phyloP scores from a whole-genome alignment of 2,888 invertebrate genomes.

The Shargacucullia verbasci region DNA sequence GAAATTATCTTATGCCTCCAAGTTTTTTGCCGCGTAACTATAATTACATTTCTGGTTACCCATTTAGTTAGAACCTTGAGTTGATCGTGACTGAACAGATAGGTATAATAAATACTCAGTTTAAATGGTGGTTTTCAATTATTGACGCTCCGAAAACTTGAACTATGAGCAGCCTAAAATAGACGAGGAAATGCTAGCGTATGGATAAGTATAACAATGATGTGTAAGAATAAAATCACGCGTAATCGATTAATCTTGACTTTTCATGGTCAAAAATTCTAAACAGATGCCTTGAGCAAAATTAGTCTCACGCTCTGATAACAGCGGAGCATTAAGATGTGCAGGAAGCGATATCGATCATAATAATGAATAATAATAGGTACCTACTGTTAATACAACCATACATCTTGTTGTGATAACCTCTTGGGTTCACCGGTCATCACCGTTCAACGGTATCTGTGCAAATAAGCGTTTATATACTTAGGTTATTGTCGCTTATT shows the following conservation, averaged over 20 bases:
- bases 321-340: slow-evolving; percentile 9
- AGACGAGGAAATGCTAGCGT: slow-evolving; percentile 50
- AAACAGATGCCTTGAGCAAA: slow-evolving; percentile 31
- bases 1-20: slow-evolving; percentile 60
- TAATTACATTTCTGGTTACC: slow-evolving; percentile 74
- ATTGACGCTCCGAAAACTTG: slow-evolving; percentile 62
- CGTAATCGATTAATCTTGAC: slow-evolving; percentile 35
- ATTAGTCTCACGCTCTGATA: slow-evolving; percentile 21
- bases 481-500: slow-evolving; percentile 31
- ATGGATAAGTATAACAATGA: slow-evolving; percentile 43
- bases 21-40: slow-evolving; percentile 62
- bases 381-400: slow-evolving; percentile 15
- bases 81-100: slow-evolving; percentile 74
- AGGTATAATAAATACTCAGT: slow-evolving; percentile 64
- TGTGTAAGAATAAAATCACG: slow-evolving; percentile 44
- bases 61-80: slow-evolving; percentile 74
- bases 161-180: slow-evolving; percentile 58
- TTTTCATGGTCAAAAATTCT: slow-evolving; percentile 42
- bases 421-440: slow-evolving; percentile 9
- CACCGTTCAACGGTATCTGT: neutral
- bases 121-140: slow-evolving; percentile 72
- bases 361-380: slow-evolving; percentile 1
- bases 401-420: slow-evolving; percentile 37
- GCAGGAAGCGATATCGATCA: slow-evolving; percentile 20
- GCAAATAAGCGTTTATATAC: slow-evolving; percentile 29